A percentile compares a stretch with the other conserved stretches of the same genome.
phyloP scores from a whole-genome alignment of 2,888 invertebrate genomes.

The Leptopilina myrica region DNA sequence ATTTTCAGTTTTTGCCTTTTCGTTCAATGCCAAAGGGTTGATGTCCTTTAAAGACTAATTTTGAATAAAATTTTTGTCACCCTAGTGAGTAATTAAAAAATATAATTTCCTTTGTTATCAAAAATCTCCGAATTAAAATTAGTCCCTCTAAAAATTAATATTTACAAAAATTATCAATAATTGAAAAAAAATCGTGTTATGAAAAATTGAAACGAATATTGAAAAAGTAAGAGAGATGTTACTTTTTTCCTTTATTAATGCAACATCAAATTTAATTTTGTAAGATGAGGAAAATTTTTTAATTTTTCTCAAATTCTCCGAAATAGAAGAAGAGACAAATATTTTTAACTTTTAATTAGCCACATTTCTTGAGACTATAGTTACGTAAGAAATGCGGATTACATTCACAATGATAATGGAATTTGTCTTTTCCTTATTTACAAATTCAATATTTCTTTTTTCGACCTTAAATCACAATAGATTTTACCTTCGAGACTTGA shows the following conservation, averaged over 20 bases:
- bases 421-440: conserved; percentile 19
- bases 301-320: neutral
- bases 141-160: no score
- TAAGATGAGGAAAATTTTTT: neutral
- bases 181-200: no score
- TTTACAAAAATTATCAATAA: no score
- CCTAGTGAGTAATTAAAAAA: no score
- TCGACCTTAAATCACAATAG: neutral
- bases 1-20: neutral
- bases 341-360: conserved; percentile 11
- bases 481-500: neutral
- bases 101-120: no score
- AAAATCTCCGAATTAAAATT: no score
- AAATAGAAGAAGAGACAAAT: neutral
- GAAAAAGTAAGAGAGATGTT: no score
- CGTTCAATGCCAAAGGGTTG: neutral
- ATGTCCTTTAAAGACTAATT: neutral
- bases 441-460: conserved; percentile 1
- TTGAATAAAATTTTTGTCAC: neutral
- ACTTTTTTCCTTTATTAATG: neutral
- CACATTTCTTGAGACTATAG: neutral
- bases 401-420: conserved; percentile 13
- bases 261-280: no score
- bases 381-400: conserved; percentile 10
- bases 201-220: no score